These are phyloP conservation scores for Cataglyphis livida DNA, from an alignment of 2,888 invertebrate species.

Conservation along the genomic window DNA sequence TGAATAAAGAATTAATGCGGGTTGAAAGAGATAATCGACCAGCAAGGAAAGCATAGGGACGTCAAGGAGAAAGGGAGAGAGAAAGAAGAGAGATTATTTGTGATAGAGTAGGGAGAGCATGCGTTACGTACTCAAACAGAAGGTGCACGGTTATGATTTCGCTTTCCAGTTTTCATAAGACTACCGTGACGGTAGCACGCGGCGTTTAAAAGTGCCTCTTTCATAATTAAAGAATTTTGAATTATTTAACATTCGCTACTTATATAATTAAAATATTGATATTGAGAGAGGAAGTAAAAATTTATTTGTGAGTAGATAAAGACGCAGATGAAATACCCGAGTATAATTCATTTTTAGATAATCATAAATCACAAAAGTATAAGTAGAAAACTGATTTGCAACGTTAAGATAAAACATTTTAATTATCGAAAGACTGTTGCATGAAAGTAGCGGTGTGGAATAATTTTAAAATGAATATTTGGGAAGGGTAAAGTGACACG, in stretches of 20 bases:
- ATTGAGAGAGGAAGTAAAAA: not conserved
- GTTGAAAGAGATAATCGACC: slow-evolving; percentile 62
- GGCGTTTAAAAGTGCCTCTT: not conserved
- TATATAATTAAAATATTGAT: not conserved
- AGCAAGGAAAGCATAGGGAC: slow-evolving; percentile 44
- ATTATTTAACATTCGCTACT: not conserved
- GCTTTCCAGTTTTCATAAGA: slow-evolving; percentile 82
- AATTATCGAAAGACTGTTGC: not conserved
- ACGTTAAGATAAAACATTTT: not conserved
- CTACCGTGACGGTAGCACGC: slow-evolving; percentile 66
- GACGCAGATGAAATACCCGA: not conserved
- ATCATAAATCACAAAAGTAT: not conserved
- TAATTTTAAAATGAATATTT: slow-evolving; percentile 11
- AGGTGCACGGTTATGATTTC: slow-evolving; percentile 74
- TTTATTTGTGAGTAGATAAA: not conserved
- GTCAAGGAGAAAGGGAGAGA: slow-evolving; percentile 25
- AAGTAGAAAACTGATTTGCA: not conserved
- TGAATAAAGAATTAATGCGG: slow-evolving; percentile 60
- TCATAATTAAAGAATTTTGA: not conserved
- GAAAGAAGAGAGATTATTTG: slow-evolving; percentile 23
- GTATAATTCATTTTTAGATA: not conserved
- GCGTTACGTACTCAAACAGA: slow-evolving; percentile 71
- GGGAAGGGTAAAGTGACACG: not conserved
- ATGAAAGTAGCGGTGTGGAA: not conserved
- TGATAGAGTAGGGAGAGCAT: slow-evolving; percentile 69